These are phyloP conservation scores for Galagoides demidoff DNA, from an alignment of 2,797 vertebrate species.

Conservation along the genomic window DNA sequence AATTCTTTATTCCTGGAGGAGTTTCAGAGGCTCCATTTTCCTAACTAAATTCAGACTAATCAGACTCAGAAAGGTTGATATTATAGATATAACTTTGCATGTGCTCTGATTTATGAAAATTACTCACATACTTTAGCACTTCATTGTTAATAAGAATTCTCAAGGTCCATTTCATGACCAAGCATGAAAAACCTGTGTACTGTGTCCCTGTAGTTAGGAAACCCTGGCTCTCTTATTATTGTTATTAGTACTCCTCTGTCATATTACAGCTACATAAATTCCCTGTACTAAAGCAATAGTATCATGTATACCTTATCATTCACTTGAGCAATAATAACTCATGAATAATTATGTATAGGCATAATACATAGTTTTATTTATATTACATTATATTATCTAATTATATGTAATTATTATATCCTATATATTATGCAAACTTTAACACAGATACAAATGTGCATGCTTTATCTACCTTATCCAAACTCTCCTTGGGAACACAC, in stretches of 20 bases:
- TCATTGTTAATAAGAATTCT: slow-evolving; percentile 11
- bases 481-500: not conserved
- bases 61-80: not conserved
- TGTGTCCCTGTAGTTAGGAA: not conserved
- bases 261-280: not conserved
- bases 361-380: not conserved
- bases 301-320: not conserved
- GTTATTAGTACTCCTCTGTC: not conserved
- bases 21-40: not conserved
- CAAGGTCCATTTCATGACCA: not conserved
- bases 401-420: not conserved
- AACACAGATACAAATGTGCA: not conserved
- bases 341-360: not conserved
- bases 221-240: not conserved
- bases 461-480: not conserved
- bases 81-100: not conserved
- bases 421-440: not conserved
- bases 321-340: not conserved
- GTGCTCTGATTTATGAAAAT: not conserved
- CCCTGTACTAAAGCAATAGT: not conserved
- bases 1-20: slow-evolving; percentile 2
- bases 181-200: not conserved
- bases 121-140: not conserved
- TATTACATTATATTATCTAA: not conserved
- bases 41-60: not conserved